These are phyloP conservation scores for Cerceris ruficornis DNA, from an alignment of 2,888 invertebrate genomes.

Conservation along the genomic window DNA sequence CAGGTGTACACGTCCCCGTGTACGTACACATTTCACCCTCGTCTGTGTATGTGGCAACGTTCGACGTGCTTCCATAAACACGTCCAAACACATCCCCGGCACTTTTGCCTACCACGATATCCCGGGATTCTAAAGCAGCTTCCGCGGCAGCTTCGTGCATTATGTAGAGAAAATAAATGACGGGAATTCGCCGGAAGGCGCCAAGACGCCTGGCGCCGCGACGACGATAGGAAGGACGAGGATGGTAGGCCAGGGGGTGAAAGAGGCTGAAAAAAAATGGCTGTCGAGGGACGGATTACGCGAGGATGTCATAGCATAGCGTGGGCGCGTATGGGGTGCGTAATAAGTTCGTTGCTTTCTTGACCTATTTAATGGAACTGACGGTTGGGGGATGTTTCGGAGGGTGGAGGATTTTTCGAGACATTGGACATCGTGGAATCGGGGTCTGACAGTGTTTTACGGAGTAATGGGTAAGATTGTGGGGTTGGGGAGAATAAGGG, in stretches of 20 bases:
- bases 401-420: no score
- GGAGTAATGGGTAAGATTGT: no score
- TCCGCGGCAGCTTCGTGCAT: conserved; percentile 55
- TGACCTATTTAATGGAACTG: no score
- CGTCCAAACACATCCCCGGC: background rate
- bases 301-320: conserved; percentile 1
- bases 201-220: conserved; percentile 75
- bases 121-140: conserved; percentile 34
- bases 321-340: background rate
- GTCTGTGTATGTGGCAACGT: background rate
- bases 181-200: conserved; percentile 66
- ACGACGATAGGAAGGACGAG: conserved; percentile 44
- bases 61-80: conserved; percentile 8
- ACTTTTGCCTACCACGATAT: conserved; percentile 25
- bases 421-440: no score
- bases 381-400: no score
- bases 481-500: no score
- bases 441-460: no score
- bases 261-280: conserved; percentile 18
- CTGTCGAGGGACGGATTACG: conserved; percentile 6
- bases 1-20: background rate
- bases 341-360: background rate
- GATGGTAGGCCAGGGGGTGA: background rate
- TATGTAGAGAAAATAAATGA: conserved; percentile 72
- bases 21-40: background rate